Evolutionary conservation across 92 coral and sea anemone species (phyloP).

Genomic region (Plumapathes pennacea): DNA sequence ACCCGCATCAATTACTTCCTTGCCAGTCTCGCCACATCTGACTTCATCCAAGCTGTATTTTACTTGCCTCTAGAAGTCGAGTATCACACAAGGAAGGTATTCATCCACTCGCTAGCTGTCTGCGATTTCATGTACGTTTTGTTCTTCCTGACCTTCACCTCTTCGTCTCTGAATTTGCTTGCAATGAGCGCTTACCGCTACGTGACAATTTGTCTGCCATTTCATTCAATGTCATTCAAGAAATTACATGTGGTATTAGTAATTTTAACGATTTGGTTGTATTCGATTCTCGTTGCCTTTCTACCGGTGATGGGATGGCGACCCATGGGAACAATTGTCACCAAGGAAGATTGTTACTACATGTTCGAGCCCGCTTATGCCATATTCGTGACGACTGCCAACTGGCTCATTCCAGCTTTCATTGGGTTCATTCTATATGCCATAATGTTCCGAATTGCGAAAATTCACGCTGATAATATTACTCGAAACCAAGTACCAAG

Average conservation of each 20-base stretch:
- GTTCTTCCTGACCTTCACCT: constrained; percentile 50
- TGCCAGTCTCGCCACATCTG: constrained; percentile 70
- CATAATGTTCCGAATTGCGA: constrained; percentile 70
- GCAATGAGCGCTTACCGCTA: constrained; percentile 76
- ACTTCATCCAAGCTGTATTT: constrained; percentile 34
- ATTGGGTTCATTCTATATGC: constrained; percentile 57
- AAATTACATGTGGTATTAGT: constrained; percentile 32
- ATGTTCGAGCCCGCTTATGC: constrained; percentile 25
- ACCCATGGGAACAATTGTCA: constrained; percentile 10
- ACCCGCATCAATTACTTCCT: constrained; percentile 65
- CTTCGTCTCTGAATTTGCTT: constrained; percentile 68
- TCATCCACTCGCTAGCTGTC: constrained; percentile 48
- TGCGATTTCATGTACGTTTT: constrained; percentile 70
- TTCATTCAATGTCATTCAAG: constrained; percentile 42
- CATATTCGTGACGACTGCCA: constrained; percentile 52
- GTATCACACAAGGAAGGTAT: constrained; percentile 49
- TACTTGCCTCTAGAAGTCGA: constrained; percentile 73
- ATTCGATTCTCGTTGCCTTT: constrained; percentile 48
- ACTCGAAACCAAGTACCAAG: constrained; percentile 46
- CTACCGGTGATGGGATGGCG: constrained; percentile 85
- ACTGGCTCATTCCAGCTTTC: constrained; percentile 70
- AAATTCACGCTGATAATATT: constrained; percentile 68
- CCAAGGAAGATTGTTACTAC: constrained; percentile 10
- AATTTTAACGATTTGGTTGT: constrained; percentile 59
- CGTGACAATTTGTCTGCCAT: constrained; percentile 71